These are phyloP conservation scores for Meriones psammophilus DNA, from an alignment of 2,797 vertebrate genomes.

Conservation along the genomic window DNA sequence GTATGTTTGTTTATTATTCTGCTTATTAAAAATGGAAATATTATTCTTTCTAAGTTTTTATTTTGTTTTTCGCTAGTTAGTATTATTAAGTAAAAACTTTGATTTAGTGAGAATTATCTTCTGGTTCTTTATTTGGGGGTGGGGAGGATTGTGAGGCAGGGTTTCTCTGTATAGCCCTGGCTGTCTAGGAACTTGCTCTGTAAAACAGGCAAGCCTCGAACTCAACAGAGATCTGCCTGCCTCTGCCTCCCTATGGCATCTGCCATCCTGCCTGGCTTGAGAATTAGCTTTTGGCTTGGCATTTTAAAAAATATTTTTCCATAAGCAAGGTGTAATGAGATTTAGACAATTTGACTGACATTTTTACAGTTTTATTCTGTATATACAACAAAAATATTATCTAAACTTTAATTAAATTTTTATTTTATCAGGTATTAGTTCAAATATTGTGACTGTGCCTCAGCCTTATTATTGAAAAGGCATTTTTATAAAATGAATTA, in stretches of 20 bases:
- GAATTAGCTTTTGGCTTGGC: conserved; percentile 55
- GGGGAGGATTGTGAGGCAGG: not conserved
- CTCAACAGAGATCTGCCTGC: not conserved
- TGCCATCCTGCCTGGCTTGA: not conserved
- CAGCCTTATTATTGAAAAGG: conserved; percentile 39
- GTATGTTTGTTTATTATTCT: conserved; percentile 85
- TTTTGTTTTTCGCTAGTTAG: conserved; percentile 59
- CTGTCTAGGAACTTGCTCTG: not conserved
- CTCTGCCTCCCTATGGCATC: too few species aligned
- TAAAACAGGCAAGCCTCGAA: not conserved
- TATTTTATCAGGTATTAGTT: conserved; percentile 39
- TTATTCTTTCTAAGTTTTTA: conserved; percentile 44
- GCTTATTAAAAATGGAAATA: not conserved
- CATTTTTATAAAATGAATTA: conserved; percentile 41
- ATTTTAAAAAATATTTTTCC: not conserved
- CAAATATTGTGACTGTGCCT: not conserved
- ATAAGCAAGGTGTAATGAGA: not conserved
- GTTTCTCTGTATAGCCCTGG: not conserved
- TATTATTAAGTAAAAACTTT: conserved; percentile 46
- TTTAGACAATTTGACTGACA: not conserved
- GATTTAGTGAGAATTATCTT: conserved; percentile 61
- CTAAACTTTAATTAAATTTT: conserved; percentile 45
- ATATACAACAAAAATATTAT: not conserved
- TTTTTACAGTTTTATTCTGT: conserved; percentile 4
- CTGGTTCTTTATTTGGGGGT: not conserved